Evolutionary conservation across 2,113 vertebrate species (phyloP).

Genomic region (Prietella phreatophila): DNA sequence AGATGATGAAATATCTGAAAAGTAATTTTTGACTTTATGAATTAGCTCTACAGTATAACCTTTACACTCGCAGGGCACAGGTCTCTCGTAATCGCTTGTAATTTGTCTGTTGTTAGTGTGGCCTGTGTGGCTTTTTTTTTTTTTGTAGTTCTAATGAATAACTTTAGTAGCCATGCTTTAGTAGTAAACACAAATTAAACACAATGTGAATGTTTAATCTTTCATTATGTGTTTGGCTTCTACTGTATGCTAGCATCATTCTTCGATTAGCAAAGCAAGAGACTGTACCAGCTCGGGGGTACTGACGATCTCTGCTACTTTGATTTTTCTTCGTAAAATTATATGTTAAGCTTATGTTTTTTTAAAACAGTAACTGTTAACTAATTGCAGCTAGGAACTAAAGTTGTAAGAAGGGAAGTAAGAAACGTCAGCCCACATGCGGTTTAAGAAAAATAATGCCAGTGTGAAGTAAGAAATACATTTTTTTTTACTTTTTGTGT

Average conservation of each 20-base stretch:
- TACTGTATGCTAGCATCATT: too few species aligned
- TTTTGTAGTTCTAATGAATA: slow-evolving; percentile 14
- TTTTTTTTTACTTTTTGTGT: background rate
- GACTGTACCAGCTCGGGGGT: too few species aligned
- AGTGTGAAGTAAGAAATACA: background rate
- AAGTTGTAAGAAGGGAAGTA: too few species aligned
- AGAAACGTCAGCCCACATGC: too few species aligned
- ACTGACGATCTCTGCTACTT: too few species aligned
- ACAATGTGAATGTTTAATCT: background rate
- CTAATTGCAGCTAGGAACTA: too few species aligned
- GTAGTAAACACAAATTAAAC: background rate
- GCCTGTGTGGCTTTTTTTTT: background rate
- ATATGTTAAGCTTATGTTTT: too few species aligned
- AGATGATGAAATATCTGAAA: slow-evolving; percentile 68
- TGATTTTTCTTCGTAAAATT: too few species aligned
- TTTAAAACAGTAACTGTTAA: too few species aligned
- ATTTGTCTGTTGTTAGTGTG: background rate
- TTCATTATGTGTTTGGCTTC: background rate
- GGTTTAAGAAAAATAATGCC: background rate
- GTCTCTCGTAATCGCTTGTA: background rate
- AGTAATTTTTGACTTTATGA: slow-evolving; percentile 58
- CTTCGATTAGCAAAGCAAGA: too few species aligned
- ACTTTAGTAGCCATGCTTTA: background rate
- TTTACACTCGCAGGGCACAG: background rate
- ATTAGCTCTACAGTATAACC: background rate